phyloP scores from a whole-genome alignment of 2,888 invertebrate genomes.

The Cerceris rybyensis region DNA sequence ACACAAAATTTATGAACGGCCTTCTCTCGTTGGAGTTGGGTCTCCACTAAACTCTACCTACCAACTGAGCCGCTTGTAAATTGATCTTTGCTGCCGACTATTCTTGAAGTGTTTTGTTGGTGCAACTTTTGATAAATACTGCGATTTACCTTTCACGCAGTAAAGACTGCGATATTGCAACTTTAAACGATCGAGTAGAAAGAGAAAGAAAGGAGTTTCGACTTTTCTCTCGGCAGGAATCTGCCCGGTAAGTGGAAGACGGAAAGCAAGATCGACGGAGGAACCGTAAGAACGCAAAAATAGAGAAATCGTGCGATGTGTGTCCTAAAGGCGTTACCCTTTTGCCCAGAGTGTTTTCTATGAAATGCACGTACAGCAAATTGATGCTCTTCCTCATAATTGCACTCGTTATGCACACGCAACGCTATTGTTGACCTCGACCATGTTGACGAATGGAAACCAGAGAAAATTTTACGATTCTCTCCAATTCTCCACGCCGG shows the following conservation, averaged over 20 bases:
- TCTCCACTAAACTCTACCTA: no score
- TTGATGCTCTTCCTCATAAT: slow-evolving; percentile 56
- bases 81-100: no score
- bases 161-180: no score
- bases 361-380: slow-evolving; percentile 46
- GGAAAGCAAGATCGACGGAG: background rate
- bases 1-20: slow-evolving; percentile 34
- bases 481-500: slow-evolving; percentile 25
- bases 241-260: background rate
- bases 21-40: no score
- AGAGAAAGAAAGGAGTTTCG: no score
- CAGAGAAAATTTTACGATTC: slow-evolving; percentile 33
- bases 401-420: slow-evolving; percentile 71
- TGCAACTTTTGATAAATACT: no score
- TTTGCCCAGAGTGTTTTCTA: slow-evolving; percentile 27
- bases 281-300: background rate
- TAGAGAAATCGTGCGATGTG: slow-evolving; percentile 17
- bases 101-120: no score
- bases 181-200: no score
- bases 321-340: slow-evolving; percentile 38
- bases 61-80: no score
- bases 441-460: slow-evolving; percentile 62
- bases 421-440: slow-evolving; percentile 62
- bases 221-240: no score
- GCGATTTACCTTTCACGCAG: no score